Base-by-base conservation (phyloP, 2,888 invertebrate species). In the Gortyna flavago region DNA sequence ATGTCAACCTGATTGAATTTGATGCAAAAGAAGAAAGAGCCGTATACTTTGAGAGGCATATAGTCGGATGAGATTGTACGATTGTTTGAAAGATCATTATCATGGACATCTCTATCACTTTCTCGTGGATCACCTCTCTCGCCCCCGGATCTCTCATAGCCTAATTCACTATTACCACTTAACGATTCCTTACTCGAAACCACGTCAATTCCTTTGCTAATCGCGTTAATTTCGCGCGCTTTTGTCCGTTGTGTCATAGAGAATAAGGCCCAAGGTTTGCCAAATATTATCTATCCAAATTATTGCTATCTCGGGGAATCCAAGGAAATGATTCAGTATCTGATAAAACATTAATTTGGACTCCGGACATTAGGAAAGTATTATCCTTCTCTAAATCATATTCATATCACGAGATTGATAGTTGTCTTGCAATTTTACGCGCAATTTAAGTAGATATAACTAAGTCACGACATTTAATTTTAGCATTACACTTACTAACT, bases 321-420 rank as follows among this genome's bases (percentile, higher is more conserved):
- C n/a, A 48, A 61, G 3, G 5, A 16, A 35, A 79, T 77, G 54
- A 77, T 54, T 80, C 25, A 41, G 16, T 68, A 32, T 67, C 76
- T 57, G 44, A 83, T 57, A 38, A 62, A 44, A 21, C 61, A 51
- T 70, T 44, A 35, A n/a, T 51, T 13, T 75, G 35, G 44, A 77
- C 81, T 77, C 51, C 79, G 54, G 32, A 78, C n/a, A 68, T 68
- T 48, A 57, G 48, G 7, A 44, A 51, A 54, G 32, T 54, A 44
- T 62, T 67, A 48, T 9, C n/a, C 18, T 57, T 83, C 77, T 78
- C 79, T 57, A 1, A 79, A 68, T 38, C 18, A 54, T 9, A 51
- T 61, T 38, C 7, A 7, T 83, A 48, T 64, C 68, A 44, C 7
- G 8, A 13, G 0, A 66, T 25, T 2, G 38, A 64, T 64, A 64